Conservation (phyloP, 2,113 vertebrate species). For the Triplophysa dalaica region DNA sequence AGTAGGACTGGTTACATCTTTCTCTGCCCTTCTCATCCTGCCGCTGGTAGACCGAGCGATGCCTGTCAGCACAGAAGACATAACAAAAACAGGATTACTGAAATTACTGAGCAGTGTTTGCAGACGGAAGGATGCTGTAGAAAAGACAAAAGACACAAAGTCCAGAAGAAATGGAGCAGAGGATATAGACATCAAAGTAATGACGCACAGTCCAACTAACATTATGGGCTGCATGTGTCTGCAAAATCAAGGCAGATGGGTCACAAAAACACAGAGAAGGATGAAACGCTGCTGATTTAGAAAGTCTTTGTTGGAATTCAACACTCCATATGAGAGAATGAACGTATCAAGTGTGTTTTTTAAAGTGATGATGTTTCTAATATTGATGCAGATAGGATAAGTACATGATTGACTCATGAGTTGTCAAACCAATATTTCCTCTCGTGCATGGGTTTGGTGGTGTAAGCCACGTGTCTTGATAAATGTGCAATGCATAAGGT, state of each 20-base stretch:
- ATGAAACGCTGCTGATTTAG: background rate
- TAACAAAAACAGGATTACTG: background rate
- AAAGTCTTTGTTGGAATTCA: background rate
- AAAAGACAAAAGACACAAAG: background rate
- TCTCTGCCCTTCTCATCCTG: conserved; percentile 67
- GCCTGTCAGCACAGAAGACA: conserved; percentile 43
- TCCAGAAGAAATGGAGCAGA: conserved; percentile 22
- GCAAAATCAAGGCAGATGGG: conserved; percentile 27
- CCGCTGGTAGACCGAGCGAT: conserved; percentile 66
- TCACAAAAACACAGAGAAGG: background rate
- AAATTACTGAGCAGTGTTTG: background rate
- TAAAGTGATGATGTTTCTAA: background rate
- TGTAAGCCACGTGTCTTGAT: background rate
- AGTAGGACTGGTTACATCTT: conserved; percentile 59
- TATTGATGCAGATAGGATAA: background rate
- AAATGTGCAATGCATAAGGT: background rate
- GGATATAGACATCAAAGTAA: background rate
- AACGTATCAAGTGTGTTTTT: background rate
- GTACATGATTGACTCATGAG: background rate
- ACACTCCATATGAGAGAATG: background rate
- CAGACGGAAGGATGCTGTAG: no score
- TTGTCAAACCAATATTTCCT: background rate
- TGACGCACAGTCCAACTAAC: background rate
- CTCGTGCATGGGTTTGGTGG: background rate
- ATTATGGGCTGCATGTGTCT: conserved; percentile 7